These are phyloP conservation scores for Hymenopus coronatus DNA, from an alignment of 2,888 invertebrate species.

Conservation along the genomic window DNA sequence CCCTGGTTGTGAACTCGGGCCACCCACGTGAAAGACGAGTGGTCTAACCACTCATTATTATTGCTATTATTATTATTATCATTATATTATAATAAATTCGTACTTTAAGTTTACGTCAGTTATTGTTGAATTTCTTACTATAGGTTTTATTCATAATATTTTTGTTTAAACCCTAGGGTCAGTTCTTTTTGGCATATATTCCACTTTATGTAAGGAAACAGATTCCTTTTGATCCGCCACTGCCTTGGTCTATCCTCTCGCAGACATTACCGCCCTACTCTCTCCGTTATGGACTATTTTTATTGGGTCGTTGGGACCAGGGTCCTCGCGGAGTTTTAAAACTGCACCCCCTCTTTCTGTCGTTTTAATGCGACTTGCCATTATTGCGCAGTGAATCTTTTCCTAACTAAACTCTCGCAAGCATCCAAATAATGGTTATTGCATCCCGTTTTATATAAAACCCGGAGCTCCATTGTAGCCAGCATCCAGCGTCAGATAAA, in stretches of 20 bases:
- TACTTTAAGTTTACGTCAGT: no score
- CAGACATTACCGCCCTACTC: neutral
- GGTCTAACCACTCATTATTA: no score
- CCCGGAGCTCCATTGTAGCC: conserved; percentile 2
- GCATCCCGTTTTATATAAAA: conserved; percentile 23
- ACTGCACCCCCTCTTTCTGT: conserved; percentile 8
- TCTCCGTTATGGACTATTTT: conserved; percentile 20
- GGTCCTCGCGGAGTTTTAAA: conserved; percentile 20
- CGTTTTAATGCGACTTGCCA: neutral
- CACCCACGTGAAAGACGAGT: no score
- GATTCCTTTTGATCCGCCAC: neutral
- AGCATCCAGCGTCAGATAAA: neutral
- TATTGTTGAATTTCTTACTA: no score
- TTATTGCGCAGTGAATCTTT: conserved; percentile 31
- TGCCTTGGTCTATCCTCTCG: neutral
- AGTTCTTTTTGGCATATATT: no score
- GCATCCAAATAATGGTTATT: conserved; percentile 30
- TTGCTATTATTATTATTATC: no score
- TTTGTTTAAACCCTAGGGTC: no score
- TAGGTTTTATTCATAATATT: no score
- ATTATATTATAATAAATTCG: no score
- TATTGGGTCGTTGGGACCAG: conserved; percentile 17
- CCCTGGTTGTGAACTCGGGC: no score
- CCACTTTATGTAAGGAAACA: no score
- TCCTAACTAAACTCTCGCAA: conserved; percentile 26